Base-by-base conservation (phyloP, 2,797 vertebrate species). In the Carapus acus region DNA sequence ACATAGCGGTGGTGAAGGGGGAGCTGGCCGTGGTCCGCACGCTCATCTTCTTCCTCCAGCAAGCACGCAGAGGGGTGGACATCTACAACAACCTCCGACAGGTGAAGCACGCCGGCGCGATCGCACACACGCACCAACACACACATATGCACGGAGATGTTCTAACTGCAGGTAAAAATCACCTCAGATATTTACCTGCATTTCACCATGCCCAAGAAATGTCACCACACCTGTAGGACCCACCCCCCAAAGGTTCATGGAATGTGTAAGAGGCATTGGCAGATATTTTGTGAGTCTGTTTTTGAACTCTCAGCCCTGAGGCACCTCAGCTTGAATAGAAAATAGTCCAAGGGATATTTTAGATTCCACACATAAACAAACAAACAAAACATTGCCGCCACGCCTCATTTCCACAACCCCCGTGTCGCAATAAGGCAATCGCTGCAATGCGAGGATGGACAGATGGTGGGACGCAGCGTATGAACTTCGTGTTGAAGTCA, bases 1-100 rank as follows among this genome's bases (percentile, higher is more conserved):
- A 96, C 66, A 94, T 96, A 22, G 92, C 93, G 0, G 92, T 95
- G 73, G 93, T 86, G 31, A 85, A 93, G 67, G 89, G 76, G 9
- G 77, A 91, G 24, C 40, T 83, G 19, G 9, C 6, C 0, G 23
- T 85, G 0, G 87, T 91, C 24, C 45, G 27, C 23, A 78, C 56
- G 17, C 78, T 94, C 9, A 85, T 91, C 45, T 24, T 44, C 1
- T 84, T 90, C 36, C 84, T 93, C 58, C 58, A 57, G 4, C 62
- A 50, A 8, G 89, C 84, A 1, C 70, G 40, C 41, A 88, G 62
- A 49, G 65, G 85, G 29, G 69, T 92, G 5, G 90, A 96, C 17
- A 82, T 87, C 54, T 91, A 90, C 78, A 96, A 96, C 82, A 89
- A 93, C 72, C 83, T 95, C 5, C 83, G 89, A 36, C 93, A 96